Conservation (phyloP, 64 coral and sea anemone genomes). For the Pocillopora verrucosa region DNA sequence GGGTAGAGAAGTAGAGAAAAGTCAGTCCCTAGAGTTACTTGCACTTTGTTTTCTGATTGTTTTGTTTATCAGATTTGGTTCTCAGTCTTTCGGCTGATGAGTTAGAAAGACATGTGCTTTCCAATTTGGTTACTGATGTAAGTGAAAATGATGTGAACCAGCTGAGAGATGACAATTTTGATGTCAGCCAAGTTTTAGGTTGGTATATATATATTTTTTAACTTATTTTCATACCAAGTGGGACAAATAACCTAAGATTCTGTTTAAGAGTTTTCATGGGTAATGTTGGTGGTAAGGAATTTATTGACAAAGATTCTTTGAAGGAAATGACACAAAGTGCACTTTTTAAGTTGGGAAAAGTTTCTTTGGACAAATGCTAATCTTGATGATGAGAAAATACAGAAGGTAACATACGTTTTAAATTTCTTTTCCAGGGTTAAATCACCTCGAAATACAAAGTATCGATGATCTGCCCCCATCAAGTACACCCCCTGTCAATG, state of each 20-base stretch:
- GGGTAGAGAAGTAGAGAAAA: too few relatives aligned
- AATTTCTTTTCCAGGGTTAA: neutral
- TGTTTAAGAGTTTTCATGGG: too few relatives aligned
- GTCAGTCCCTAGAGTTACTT: neutral
- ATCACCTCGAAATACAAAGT: neutral
- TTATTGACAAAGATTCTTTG: too few relatives aligned
- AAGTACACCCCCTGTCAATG: neutral
- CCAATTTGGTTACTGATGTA: neutral
- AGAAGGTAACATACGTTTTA: too few relatives aligned
- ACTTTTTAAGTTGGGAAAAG: too few relatives aligned
- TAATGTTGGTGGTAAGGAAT: too few relatives aligned
- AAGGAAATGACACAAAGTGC: too few relatives aligned
- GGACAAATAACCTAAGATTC: too few relatives aligned
- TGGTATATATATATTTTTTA: neutral
- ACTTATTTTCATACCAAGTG: neutral
- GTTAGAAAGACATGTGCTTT: neutral
- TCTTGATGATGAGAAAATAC: too few relatives aligned
- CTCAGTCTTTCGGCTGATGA: neutral
- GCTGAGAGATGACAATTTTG: neutral
- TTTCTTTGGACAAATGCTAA: too few relatives aligned
- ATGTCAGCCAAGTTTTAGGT: neutral
- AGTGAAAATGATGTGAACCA: constrained; percentile 13
- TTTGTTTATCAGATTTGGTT: constrained; percentile 7
- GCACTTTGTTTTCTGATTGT: neutral
- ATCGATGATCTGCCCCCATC: neutral